Conservation (phyloP, 1,140 invertebrate species). For the Charaxes varanes region DNA sequence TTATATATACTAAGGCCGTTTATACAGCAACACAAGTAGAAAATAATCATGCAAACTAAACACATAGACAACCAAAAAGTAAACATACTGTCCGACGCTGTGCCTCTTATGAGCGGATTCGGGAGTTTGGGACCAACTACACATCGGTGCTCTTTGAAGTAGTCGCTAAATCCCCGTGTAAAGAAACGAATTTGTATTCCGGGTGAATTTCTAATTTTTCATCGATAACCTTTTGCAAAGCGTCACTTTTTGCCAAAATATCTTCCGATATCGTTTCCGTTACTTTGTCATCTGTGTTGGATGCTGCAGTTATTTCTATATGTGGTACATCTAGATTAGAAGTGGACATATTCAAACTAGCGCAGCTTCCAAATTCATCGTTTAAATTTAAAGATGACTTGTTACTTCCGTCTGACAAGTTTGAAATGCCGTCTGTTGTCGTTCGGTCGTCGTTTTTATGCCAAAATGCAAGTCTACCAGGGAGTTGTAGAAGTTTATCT, state of each 20-base stretch:
- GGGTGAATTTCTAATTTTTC: constrained; percentile 57
- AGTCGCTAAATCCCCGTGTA: constrained; percentile 45
- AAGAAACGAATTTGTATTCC: constrained; percentile 53
- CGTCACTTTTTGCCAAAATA: constrained; percentile 53
- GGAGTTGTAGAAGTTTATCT: constrained; percentile 64
- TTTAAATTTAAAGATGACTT: constrained; percentile 34
- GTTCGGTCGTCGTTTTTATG: constrained; percentile 51
- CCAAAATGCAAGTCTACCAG: constrained; percentile 70
- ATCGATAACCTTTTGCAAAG: constrained; percentile 54
- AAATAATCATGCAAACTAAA: constrained; percentile 21
- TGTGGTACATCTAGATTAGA: constrained; percentile 8
- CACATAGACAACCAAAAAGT: constrained; percentile 27
- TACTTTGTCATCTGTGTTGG: constrained; percentile 26
- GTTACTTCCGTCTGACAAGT: constrained; percentile 36
- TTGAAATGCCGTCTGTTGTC: constrained; percentile 37
- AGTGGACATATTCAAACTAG: constrained; percentile 24
- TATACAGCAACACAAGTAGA: no score
- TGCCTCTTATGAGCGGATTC: constrained; percentile 28
- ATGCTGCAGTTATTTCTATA: constrained; percentile 24
- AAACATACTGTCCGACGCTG: constrained; percentile 51
- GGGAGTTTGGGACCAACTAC: constrained; percentile 34
- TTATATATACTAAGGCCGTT: no score
- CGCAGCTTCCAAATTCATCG: constrained; percentile 41
- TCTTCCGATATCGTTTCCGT: constrained; percentile 39
- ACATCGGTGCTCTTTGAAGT: constrained; percentile 68